phyloP scores from a whole-genome alignment of 2,113 vertebrate species.

The Cromileptes altivelis region DNA sequence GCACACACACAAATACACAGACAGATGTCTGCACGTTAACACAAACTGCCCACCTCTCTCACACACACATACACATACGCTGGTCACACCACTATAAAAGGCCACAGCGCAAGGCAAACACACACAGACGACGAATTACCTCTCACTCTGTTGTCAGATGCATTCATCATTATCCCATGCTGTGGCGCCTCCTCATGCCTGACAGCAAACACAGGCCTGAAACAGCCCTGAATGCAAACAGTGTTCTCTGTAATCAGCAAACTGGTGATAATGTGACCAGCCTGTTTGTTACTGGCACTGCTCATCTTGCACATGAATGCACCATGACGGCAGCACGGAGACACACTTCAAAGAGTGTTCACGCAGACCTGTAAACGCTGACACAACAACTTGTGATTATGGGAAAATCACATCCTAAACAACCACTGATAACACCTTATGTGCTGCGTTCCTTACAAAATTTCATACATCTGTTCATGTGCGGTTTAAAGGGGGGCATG shows the following conservation, averaged over 20 bases:
- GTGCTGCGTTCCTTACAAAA: neutral
- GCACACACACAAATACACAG: neutral
- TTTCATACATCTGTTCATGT: neutral
- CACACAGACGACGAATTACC: neutral
- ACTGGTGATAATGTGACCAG: conserved; percentile 29
- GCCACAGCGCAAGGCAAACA: conserved; percentile 22
- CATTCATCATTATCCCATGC: conserved; percentile 42
- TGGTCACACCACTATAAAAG: neutral
- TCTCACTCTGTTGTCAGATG: conserved; percentile 59
- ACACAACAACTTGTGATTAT: conserved; percentile 13
- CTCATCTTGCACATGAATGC: conserved; percentile 38
- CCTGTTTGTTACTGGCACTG: conserved; percentile 33
- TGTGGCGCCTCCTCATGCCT: conserved; percentile 46
- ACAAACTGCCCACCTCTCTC: too few relatives aligned
- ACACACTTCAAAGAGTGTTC: conserved; percentile 30
- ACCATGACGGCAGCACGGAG: conserved; percentile 15
- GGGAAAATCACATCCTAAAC: neutral
- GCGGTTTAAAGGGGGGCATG: neutral
- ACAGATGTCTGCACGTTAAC: too few relatives aligned
- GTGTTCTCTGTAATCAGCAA: conserved; percentile 66
- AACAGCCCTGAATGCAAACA: conserved; percentile 53
- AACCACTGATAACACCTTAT: neutral
- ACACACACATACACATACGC: neutral
- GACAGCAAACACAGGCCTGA: conserved; percentile 40
- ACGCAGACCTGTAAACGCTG: conserved; percentile 6